These are phyloP conservation scores for Falco punctatus DNA, from an alignment of 2,113 vertebrate species.

Conservation along the genomic window DNA sequence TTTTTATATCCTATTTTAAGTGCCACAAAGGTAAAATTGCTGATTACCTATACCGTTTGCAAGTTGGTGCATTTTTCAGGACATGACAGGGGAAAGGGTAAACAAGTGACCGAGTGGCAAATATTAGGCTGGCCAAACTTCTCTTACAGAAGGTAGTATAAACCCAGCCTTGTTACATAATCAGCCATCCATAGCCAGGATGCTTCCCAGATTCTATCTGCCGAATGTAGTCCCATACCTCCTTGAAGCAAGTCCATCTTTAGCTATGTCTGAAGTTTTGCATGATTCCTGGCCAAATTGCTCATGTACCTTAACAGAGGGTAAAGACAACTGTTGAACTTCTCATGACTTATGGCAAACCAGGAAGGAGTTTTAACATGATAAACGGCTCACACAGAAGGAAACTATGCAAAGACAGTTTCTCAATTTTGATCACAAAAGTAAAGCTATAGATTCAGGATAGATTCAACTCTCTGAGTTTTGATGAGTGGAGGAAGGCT, in stretches of 20 bases:
- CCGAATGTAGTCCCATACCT: accelerated
- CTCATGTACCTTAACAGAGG: not conserved
- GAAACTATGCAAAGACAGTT: not conserved
- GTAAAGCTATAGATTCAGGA: not conserved
- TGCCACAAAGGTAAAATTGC: not conserved
- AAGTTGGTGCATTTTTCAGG: not conserved
- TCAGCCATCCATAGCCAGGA: not conserved
- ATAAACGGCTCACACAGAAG: not conserved
- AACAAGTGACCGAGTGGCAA: not conserved
- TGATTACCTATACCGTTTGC: not conserved
- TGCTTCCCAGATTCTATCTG: not conserved
- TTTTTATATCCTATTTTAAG: not conserved
- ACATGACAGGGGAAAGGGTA: not conserved
- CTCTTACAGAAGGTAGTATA: not conserved
- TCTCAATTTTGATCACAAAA: not conserved
- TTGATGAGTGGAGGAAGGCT: not conserved
- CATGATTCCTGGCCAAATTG: not conserved
- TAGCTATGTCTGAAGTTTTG: not conserved
- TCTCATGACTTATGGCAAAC: not conserved
- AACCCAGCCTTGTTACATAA: not conserved
- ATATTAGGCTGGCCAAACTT: not conserved
- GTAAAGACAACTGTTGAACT: not conserved
- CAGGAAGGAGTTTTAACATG: not conserved
- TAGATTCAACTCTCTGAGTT: not conserved
- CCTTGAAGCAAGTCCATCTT: not conserved